phyloP scores from a whole-genome alignment of 2,797 vertebrate genomes.

The Picus viridis region DNA sequence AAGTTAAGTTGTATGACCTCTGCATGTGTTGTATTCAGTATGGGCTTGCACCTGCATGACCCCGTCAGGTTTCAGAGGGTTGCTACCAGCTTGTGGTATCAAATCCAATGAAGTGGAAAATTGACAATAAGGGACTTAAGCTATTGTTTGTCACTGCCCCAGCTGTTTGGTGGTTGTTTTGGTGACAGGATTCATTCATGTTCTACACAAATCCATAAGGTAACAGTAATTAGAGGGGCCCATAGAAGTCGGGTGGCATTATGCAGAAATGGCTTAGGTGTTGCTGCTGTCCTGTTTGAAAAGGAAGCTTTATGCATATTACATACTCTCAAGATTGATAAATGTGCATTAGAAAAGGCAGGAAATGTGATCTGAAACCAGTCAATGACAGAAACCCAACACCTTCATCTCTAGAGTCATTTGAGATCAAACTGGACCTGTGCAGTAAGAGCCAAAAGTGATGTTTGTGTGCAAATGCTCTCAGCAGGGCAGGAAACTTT shows the following conservation, averaged over 20 bases:
- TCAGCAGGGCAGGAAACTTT: neutral
- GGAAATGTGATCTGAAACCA: neutral
- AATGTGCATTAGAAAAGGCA: neutral
- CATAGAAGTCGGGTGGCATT: neutral
- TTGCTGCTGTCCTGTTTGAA: neutral
- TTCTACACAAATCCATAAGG: neutral
- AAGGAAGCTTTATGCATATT: neutral
- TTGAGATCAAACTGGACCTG: neutral
- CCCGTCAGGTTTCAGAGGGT: neutral
- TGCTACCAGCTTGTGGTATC: neutral
- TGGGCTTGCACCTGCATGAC: neutral
- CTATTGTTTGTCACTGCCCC: neutral
- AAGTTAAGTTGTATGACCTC: neutral
- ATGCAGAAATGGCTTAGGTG: neutral
- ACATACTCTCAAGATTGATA: neutral
- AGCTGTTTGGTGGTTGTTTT: conserved; percentile 15
- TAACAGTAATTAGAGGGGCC: neutral
- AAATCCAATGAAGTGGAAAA: conserved; percentile 41
- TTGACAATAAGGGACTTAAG: conserved; percentile 7
- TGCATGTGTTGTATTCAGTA: neutral
- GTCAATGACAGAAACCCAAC: neutral
- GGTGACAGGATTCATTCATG: neutral
- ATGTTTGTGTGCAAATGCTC: neutral
- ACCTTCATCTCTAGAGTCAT: neutral
- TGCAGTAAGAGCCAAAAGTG: neutral